Evolutionary conservation across 2,113 vertebrate species (phyloP), one percentile per base, ranked within the genome.

Genomic region (Atherinomorus stipes): DNA sequence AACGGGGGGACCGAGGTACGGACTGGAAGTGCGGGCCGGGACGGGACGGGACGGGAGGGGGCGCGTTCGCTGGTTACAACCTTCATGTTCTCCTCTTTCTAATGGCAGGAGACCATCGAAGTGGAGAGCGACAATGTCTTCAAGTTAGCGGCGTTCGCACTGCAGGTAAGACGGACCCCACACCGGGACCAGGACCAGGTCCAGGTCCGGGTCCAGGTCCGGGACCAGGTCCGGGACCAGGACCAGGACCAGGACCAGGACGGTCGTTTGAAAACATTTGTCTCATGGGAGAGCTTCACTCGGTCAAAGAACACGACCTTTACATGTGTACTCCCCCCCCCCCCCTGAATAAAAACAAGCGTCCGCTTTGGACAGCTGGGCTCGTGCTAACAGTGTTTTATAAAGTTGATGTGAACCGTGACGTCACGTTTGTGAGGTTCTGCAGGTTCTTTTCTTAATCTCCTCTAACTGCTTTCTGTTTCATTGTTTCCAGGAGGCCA

Each of bases 81-180:
- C 7, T 2, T 38, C 74, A 4, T 4, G 25, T 23, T 59, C 71
- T 59, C 26, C 87, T 38, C 26, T 74, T 53, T 87, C 56, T 86
- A n/a, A 64, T 9, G 61, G 25, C 95, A 99, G 98, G 97, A 96
- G 21, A 94, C 90, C 53, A 96, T 97, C 28, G 96, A 98, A 74
- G 94, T 97, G 78, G 95, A 96, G 77, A 99, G 96, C 12, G 96
- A 93, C 77, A 92, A 95, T 42, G 91, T 96, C 63, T 99, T 99
- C 94, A 97, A 95, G 87, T 93, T 99, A 90, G 96, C 97, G 0
- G 97, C 96, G 0, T 95, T 97, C 76, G 87, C 95, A 74, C 82
- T 99, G 77, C 98, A 99, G 96, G 98, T 99, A 93, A 96, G 97
- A 82, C 82, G 67, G 80, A 76, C 64, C 81, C 28, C 28, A 31